These are phyloP conservation scores for Caenorhabditis sp. DNA, from an alignment of 2,888 invertebrate species.

Conservation along the genomic window DNA sequence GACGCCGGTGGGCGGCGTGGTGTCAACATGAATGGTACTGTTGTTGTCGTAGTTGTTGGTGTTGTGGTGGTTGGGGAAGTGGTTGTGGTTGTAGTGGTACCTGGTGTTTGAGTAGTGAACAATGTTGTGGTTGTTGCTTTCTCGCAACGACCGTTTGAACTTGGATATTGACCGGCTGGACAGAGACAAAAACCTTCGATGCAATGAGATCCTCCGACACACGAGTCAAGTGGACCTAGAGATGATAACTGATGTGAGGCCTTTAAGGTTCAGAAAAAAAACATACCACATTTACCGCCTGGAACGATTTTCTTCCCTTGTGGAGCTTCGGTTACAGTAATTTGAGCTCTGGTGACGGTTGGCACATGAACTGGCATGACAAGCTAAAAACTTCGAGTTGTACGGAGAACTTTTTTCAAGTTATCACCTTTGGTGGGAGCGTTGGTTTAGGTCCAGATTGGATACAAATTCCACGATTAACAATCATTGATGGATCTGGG, in stretches of 20 bases:
- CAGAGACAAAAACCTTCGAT: constrained; percentile 67
- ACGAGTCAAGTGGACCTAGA: constrained; percentile 67
- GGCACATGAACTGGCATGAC: constrained; percentile 12
- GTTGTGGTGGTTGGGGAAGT: constrained; percentile 8
- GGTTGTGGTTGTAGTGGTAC: constrained; percentile 31
- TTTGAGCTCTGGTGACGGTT: constrained; percentile 31
- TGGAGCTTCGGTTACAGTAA: constrained; percentile 29
- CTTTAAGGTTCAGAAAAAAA: not conserved
- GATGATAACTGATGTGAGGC: not conserved
- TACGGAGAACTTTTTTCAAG: constrained; percentile 15
- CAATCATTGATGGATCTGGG: constrained; percentile 66
- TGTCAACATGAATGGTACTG: constrained; percentile 24
- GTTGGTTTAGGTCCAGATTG: constrained; percentile 52
- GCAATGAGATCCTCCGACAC: constrained; percentile 67
- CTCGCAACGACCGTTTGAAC: constrained; percentile 53
- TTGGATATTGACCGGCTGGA: constrained; percentile 63
- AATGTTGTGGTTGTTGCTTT: constrained; percentile 34
- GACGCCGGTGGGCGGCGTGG: constrained; percentile 40
- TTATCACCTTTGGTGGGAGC: constrained; percentile 40
- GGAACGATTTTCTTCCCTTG: constrained; percentile 55
- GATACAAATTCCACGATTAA: constrained; percentile 63
- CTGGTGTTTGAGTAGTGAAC: constrained; percentile 20
- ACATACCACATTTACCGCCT: constrained; percentile 57
- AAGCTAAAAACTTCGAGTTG: constrained; percentile 25
- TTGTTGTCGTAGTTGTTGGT: constrained; percentile 28